Base-by-base conservation (phyloP, 37 sponge, comb jelly and placozoan genomes). In the Axinella damicornis region DNA sequence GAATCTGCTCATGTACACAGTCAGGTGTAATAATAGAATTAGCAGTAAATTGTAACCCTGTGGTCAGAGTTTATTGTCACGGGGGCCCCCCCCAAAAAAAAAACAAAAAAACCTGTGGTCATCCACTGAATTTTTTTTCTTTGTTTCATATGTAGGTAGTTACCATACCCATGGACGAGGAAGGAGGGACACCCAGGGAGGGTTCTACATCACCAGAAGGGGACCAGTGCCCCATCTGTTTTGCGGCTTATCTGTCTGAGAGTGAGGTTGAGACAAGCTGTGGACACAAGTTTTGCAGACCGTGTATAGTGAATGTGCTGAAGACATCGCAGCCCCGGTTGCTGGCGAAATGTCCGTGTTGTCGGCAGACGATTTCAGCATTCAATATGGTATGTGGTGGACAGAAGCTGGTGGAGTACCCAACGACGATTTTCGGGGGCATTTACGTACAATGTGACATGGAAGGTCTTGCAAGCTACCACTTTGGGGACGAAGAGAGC, bases 401-500 rank as follows among this genome's bases (percentile, higher is more conserved):
- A 5, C 63, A 61, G 63, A 25, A n/a, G 13, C 63, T 61, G 13
- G 63, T 25, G 27, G 63, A 61, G 11, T 13, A 6, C 5, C 63
- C 63, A 25, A 61, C 63, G 11, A 61, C 63, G 5, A 61, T 61
- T 25, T 61, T 61, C 11, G 63, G 63, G 2, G 63, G 63, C 70
- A 31, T 69, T 5, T 69, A 69, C 70, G 15, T 34, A 21, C 70
- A 69, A 69, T 13, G 37, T 32, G 70, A 34, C 6, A 34, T 13
- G 4, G 30, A 30, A 21, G 70, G 70, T 32, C 37, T 36, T 34
- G 70, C 70, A 21, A 69, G 70, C 70, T 69, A 69, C 37, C 70
- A 69, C 28, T 34, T 69, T 31, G 21, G 34, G 9, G 37, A 69
- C 34, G 12, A 69, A 69, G 37, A 69, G 70, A 69, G 70, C 70